phyloP scores from a whole-genome alignment of 1,140 invertebrate genomes.

The Drosophila varians region DNA sequence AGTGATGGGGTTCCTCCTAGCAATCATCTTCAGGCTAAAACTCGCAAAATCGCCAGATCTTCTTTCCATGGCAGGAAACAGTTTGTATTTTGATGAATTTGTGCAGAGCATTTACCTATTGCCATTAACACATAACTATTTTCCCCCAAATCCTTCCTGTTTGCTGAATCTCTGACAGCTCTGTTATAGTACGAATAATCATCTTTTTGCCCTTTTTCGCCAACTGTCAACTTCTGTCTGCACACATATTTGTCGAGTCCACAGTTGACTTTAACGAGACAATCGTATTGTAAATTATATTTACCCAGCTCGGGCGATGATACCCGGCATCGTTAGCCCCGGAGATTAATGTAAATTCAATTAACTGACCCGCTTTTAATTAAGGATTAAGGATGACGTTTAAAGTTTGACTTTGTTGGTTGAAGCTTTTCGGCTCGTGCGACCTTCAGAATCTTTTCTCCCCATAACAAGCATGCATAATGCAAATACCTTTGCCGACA shows the following conservation, averaged over 20 bases:
- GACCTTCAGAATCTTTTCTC: conserved; percentile 50
- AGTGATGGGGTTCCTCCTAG: too few species aligned
- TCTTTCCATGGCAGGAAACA: conserved; percentile 24
- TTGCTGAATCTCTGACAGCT: conserved; percentile 24
- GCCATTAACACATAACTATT: conserved; percentile 16
- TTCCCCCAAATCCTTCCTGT: conserved; percentile 26
- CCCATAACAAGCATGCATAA: conserved; percentile 34
- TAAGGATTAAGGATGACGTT: conserved; percentile 1
- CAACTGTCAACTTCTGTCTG: conserved; percentile 51
- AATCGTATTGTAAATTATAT: conserved; percentile 49
- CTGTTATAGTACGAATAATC: conserved; percentile 20
- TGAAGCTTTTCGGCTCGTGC: not conserved
- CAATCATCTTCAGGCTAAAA: too few species aligned
- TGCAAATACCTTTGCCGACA: conserved; percentile 60
- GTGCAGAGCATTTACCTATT: conserved; percentile 34
- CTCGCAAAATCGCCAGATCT: too few species aligned
- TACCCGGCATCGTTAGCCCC: conserved; percentile 32
- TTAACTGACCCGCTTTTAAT: conserved; percentile 37
- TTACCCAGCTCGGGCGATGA: conserved; percentile 27
- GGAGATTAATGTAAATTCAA: conserved; percentile 64
- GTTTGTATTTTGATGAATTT: not conserved
- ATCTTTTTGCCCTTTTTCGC: conserved; percentile 38
- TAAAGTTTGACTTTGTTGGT: conserved; percentile 6
- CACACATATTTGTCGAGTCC: conserved; percentile 60
- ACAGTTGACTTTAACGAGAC: conserved; percentile 63